phyloP scores from a whole-genome alignment of 2,888 invertebrate genomes.

The Calliscelio sp. region DNA sequence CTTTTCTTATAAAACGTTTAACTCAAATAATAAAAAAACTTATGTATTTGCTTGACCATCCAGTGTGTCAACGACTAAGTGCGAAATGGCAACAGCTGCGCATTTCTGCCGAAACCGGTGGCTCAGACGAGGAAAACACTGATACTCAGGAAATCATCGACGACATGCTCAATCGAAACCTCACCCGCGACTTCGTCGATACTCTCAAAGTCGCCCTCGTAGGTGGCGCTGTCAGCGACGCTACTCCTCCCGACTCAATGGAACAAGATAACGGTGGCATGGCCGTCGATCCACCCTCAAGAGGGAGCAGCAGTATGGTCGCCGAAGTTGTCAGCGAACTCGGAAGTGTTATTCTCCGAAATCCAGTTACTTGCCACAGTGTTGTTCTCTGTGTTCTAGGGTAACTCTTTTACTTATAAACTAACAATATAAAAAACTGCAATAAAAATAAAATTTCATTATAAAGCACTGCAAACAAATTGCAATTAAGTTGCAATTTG shows the following conservation, averaged over 20 bases:
- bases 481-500: too few relatives aligned
- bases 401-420: too few relatives aligned
- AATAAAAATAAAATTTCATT: too few relatives aligned
- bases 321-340: conserved; percentile 94
- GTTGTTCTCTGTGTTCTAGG: conserved; percentile 89
- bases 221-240: conserved; percentile 89
- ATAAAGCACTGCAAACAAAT: too few relatives aligned
- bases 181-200: conserved; percentile 96
- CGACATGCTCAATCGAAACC: conserved; percentile 93
- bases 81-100: conserved; percentile 93
- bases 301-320: conserved; percentile 85
- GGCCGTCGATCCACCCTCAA: conserved; percentile 88
- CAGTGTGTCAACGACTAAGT: conserved; percentile 88
- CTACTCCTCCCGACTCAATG: conserved; percentile 87
- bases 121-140: conserved; percentile 90
- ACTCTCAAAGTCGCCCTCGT: conserved; percentile 92
- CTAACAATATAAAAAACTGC: too few relatives aligned
- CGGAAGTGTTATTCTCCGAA: conserved; percentile 91
- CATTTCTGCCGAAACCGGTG: conserved; percentile 91
- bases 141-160: conserved; percentile 94
- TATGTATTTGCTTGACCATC: not conserved
- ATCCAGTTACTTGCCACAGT: too few relatives aligned
- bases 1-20: too few relatives aligned
- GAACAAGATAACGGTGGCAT: conserved; percentile 90
- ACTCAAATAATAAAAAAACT: too few relatives aligned